Conservation (phyloP, 1,140 invertebrate species). For the Delia radicum region DNA sequence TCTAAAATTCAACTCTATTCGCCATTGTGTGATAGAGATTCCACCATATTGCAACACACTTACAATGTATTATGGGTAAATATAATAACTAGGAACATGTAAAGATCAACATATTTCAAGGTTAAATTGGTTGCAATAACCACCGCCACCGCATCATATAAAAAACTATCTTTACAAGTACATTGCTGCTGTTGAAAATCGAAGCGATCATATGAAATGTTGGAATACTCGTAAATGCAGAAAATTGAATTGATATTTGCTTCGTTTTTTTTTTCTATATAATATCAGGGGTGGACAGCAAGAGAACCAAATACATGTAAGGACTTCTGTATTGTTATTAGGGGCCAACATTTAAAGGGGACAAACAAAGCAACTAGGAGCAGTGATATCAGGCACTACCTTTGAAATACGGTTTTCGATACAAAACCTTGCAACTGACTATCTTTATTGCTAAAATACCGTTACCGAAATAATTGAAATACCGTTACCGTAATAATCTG, state of each 20-base stretch:
- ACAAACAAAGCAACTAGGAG: no score
- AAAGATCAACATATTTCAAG: conserved; percentile 29
- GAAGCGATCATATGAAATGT: background rate
- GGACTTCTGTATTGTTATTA: background rate
- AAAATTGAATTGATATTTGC: background rate
- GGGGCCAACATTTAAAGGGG: background rate
- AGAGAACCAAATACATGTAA: background rate
- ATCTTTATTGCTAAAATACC: no score
- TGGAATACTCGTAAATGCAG: background rate
- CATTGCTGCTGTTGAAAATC: background rate
- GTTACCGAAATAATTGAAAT: no score
- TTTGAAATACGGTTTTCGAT: no score
- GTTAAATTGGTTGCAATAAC: conserved; percentile 30
- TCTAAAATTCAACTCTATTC: background rate
- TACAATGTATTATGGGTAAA: background rate
- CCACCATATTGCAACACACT: background rate
- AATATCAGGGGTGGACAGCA: conserved; percentile 4
- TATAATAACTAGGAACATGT: background rate
- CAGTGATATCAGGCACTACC: no score
- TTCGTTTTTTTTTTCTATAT: background rate
- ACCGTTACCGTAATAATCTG: no score
- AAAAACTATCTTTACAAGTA: background rate
- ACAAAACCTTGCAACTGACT: no score
- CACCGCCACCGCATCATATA: conserved; percentile 28
- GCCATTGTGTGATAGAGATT: background rate